Evolutionary conservation across 2,113 vertebrate species (phyloP).

Genomic region (Chionis minor): DNA sequence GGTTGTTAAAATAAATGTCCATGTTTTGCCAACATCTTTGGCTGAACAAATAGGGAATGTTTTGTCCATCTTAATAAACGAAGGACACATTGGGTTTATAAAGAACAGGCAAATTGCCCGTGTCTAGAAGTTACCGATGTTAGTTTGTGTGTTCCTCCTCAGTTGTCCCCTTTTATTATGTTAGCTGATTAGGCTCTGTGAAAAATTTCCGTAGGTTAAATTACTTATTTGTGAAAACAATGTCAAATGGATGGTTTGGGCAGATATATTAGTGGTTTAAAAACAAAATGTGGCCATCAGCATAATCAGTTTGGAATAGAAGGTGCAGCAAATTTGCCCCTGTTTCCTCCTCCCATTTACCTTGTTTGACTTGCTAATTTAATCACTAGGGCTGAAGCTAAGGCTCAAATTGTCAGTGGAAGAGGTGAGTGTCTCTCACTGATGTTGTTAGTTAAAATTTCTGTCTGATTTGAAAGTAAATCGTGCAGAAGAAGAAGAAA

Average conservation of each 20-base stretch:
- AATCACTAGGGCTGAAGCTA: not conserved
- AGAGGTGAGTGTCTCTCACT: not conserved
- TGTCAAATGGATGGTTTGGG: constrained; percentile 5
- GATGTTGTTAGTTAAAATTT: not conserved
- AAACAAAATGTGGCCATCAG: not conserved
- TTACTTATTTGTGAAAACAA: not conserved
- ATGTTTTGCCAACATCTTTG: not conserved
- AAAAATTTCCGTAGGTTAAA: not conserved
- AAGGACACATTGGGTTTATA: not conserved
- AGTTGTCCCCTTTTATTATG: not conserved
- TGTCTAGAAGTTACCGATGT: not conserved
- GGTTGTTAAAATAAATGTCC: not conserved
- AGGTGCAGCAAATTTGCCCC: not conserved
- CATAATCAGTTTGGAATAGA: not conserved
- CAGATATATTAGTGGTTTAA: not conserved
- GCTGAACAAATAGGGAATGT: not conserved
- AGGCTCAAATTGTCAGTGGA: not conserved
- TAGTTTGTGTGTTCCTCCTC: not conserved
- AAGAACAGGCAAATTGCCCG: not conserved
- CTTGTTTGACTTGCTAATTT: constrained; percentile 55
- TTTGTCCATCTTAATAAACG: constrained; percentile 42
- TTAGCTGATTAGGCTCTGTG: not conserved
- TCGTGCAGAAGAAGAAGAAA: not conserved
- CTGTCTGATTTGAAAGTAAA: not conserved
- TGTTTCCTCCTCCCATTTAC: not conserved